Conservation (phyloP, 2,113 vertebrate genomes). For the Catharus minimus region DNA sequence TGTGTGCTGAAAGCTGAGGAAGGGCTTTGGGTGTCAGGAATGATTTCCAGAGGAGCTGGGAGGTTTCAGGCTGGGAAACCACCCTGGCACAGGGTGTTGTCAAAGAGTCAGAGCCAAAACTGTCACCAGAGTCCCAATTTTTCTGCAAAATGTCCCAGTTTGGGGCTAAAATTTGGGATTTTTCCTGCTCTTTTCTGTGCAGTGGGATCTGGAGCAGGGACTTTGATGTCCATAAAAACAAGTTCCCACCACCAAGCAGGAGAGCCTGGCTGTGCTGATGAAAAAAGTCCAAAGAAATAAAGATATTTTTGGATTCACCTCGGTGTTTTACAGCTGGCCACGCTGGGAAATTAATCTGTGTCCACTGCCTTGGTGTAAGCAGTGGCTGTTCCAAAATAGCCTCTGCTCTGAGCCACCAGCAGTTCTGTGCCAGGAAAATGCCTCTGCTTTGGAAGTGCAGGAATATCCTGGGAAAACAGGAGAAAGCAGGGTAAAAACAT, state of each 20-base stretch:
- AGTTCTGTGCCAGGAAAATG: background rate
- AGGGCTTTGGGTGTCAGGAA: background rate
- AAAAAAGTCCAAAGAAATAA: background rate
- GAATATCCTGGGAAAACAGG: background rate
- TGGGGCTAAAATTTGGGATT: background rate
- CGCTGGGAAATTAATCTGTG: background rate
- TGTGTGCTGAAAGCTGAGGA: background rate
- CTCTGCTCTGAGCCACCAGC: background rate
- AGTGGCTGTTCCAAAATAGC: slow-evolving; percentile 21
- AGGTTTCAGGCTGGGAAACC: background rate
- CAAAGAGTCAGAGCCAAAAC: background rate
- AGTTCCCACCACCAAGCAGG: rapidly evolving
- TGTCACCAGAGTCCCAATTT: background rate
- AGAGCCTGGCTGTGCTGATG: background rate
- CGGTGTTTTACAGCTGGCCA: background rate
- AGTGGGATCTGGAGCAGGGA: background rate
- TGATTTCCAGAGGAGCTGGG: background rate
- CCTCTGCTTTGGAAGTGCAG: background rate
- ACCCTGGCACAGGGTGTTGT: background rate
- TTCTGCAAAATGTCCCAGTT: background rate
- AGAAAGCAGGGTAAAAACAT: background rate
- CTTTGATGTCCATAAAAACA: background rate
- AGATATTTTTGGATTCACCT: background rate
- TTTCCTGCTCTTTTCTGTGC: background rate
- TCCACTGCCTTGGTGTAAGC: background rate